Conservation (phyloP, 2,797 vertebrate species). For the Protosalanx chinensis region DNA sequence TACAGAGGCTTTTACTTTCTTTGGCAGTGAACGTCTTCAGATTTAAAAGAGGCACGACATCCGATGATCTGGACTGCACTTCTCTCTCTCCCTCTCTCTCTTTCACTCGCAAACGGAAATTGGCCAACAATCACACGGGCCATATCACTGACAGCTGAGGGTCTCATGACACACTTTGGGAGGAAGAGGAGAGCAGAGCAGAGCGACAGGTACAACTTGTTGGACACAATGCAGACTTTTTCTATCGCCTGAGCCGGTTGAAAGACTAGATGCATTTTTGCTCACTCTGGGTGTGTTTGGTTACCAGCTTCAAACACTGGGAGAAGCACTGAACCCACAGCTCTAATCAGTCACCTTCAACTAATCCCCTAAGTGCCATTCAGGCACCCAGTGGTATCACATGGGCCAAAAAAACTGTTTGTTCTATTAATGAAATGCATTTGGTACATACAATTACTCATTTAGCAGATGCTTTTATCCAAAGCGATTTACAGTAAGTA, state of each 20-base stretch:
- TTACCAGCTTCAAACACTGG: conserved; percentile 14
- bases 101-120: conserved; percentile 17
- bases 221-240: conserved; percentile 63
- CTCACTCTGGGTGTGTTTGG: conserved; percentile 36
- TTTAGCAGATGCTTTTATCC: no score
- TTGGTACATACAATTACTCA: no score
- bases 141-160: conserved; percentile 60
- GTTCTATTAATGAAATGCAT: no score
- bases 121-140: conserved; percentile 50
- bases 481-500: no score
- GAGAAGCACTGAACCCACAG: neutral
- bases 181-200: conserved; percentile 59
- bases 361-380: neutral
- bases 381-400: no score
- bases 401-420: no score
- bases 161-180: conserved; percentile 57
- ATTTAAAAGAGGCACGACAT: conserved; percentile 7
- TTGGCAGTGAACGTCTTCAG: neutral
- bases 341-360: neutral
- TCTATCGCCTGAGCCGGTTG: conserved; percentile 52
- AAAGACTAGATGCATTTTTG: conserved; percentile 59
- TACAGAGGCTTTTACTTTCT: conserved; percentile 8
- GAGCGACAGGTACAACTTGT: conserved; percentile 62
- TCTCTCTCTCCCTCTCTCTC: conserved; percentile 3
- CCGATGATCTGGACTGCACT: neutral